Evolutionary conservation across 2,888 invertebrate species (phyloP).

Genomic region (Nomada ruficornis): DNA sequence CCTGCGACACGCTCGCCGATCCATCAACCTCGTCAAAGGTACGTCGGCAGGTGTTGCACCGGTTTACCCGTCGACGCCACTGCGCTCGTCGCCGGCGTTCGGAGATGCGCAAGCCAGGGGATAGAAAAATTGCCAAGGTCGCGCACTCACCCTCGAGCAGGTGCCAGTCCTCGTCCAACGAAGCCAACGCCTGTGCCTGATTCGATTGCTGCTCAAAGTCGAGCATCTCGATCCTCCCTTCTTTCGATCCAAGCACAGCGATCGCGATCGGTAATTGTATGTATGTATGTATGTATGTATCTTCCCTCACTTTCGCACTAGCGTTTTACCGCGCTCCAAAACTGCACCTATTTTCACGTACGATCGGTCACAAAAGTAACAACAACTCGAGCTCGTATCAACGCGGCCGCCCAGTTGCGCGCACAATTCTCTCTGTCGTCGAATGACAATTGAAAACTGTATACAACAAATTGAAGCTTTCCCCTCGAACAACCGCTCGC

Average conservation of each 20-base stretch:
- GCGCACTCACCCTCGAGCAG: constrained; percentile 79
- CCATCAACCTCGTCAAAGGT: no score
- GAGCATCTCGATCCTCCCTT: constrained; percentile 70
- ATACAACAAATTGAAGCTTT: constrained; percentile 51
- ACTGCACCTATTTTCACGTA: not conserved
- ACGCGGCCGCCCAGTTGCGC: not conserved
- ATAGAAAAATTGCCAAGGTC: constrained; percentile 75
- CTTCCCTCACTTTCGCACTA: constrained; percentile 38
- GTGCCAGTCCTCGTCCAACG: constrained; percentile 78
- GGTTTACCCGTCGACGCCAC: constrained; percentile 36
- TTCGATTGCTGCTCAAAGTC: constrained; percentile 80
- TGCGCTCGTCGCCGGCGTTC: constrained; percentile 3
- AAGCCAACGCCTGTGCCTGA: constrained; percentile 77
- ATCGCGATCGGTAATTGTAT: not conserved
- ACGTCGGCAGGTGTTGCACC: not conserved
- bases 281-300: not conserved
- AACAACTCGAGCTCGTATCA: not conserved
- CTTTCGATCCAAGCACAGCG: not conserved
- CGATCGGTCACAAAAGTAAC: not conserved
- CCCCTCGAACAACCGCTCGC: constrained; percentile 48
- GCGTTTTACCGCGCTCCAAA: not conserved
- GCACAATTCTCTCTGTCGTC: constrained; percentile 21
- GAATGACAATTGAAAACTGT: constrained; percentile 48
- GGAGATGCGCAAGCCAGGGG: constrained; percentile 13
- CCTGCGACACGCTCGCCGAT: no score